Evolutionary conservation across 2,113 vertebrate species (phyloP).

Genomic region (Tinamus guttatus): DNA sequence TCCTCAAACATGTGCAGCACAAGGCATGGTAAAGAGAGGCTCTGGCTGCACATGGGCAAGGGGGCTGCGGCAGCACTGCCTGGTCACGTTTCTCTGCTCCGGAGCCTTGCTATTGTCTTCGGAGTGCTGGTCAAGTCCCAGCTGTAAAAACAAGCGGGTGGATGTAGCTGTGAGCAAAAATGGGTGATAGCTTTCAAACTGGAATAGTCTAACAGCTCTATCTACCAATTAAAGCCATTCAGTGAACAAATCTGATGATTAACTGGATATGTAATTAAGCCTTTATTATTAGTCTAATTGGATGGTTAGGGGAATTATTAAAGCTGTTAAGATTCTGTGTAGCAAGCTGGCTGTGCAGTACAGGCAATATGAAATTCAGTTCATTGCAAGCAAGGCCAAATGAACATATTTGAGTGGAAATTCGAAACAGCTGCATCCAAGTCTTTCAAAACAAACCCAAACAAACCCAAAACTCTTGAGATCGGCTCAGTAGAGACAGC

Average conservation of each 20-base stretch:
- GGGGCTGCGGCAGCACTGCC: background rate
- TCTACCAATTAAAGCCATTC: slow-evolving; percentile 65
- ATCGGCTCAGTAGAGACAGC: background rate
- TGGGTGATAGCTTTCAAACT: slow-evolving; percentile 42
- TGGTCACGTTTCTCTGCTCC: background rate
- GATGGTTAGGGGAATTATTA: slow-evolving; percentile 76
- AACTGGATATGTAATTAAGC: slow-evolving; percentile 74
- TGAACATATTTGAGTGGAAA: slow-evolving; percentile 58
- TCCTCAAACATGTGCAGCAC: background rate
- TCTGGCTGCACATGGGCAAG: background rate
- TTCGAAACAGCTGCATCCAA: slow-evolving; percentile 43
- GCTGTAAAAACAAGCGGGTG: background rate
- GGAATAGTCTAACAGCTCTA: slow-evolving; percentile 59
- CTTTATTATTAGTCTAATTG: slow-evolving; percentile 75
- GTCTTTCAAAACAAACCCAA: slow-evolving; percentile 58
- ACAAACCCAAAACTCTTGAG: slow-evolving; percentile 34
- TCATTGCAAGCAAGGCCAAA: slow-evolving; percentile 64
- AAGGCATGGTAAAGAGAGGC: background rate
- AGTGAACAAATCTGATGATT: slow-evolving; percentile 72
- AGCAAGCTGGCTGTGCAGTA: slow-evolving; percentile 61
- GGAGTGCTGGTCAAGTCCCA: background rate
- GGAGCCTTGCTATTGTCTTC: slow-evolving; percentile 18
- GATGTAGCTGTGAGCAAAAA: slow-evolving; percentile 47
- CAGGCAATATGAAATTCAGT: slow-evolving; percentile 66
- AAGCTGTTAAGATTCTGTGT: slow-evolving; percentile 70